Conservation (phyloP, 1,140 invertebrate genomes). For the Trichoplusia ni region DNA sequence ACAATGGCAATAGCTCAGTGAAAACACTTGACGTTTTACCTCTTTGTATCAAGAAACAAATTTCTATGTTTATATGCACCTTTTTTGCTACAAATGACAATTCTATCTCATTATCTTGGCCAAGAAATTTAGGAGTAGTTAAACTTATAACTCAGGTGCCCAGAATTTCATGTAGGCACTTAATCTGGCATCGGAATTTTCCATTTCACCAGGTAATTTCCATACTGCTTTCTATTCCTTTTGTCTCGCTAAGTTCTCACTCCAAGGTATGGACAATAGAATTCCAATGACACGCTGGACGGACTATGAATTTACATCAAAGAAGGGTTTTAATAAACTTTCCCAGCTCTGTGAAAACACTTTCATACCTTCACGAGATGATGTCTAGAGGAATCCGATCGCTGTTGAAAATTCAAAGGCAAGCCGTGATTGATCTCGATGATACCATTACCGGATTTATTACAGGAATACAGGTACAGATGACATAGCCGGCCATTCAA, state of each 20-base stretch:
- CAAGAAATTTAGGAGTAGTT: no score
- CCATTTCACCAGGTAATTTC: no score
- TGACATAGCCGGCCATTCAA: conserved; percentile 32
- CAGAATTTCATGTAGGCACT: no score
- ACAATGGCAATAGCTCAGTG: conserved; percentile 35
- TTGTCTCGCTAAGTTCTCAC: no score
- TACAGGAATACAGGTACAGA: conserved; percentile 11
- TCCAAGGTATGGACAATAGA: no score
- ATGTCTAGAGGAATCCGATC: no score
- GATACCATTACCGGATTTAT: conserved; percentile 4
- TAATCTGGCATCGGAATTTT: no score
- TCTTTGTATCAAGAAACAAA: not conserved
- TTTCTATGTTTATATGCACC: conserved; percentile 2
- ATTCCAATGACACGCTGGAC: no score
- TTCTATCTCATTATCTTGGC: no score
- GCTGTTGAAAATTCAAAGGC: conserved; percentile 3
- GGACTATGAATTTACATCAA: no score
- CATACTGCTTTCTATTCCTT: no score
- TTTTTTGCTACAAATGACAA: conserved; percentile 8
- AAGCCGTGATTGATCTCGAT: conserved; percentile 9
- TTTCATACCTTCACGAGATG: not conserved
- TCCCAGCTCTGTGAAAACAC: not conserved
- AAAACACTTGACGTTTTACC: conserved; percentile 28
- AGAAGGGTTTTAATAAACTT: not conserved
- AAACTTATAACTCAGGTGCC: no score